Evolutionary conservation across 1,140 invertebrate species (phyloP), one percentile per base, ranked within the genome.

Genomic region (Euura saliciscinereae): DNA sequence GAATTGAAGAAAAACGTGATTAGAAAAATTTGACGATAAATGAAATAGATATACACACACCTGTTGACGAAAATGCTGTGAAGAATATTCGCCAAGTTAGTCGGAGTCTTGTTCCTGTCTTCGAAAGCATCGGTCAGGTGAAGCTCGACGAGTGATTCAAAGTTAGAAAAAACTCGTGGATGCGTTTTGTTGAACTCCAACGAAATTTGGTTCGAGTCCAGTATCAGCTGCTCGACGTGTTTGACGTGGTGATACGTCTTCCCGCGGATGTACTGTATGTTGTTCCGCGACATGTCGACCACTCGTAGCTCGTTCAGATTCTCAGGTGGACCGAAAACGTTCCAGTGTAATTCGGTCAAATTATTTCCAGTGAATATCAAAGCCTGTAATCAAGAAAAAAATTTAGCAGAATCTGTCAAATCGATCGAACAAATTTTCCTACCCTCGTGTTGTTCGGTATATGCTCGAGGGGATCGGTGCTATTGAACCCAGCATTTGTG

Each of bases 91-190:
- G 92, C 91, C 65, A 93, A 80, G 69, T 90, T 88, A 43, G 88
- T 89, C 44, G 90, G 90, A 4, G 89, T 89, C 59, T 91, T 91
- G 78, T 94, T 89, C 59, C 91, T 91, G 78, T 94, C 91, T 70
- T 91, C 91, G 80, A 96, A 96, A 2, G 94, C 93, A 78, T 94
- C 90, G 2, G 93, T 94, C 51, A 95, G 84, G 83, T 95, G 93
- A 2, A 95, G 84, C 76, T 93, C 92, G 70, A 90, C 80, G 3
- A 96, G 83, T 70, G 93, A 93, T 2, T 90, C 84, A 83, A 96
- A 95, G 84, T 95, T 95, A 2, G 93, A 94, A 79, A 96, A 94
- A 4, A 96, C 88, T 69, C 94, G 86, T 0, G 93, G 93, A 86
- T 95, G 94, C 73, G 91, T 91, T 2, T 87, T 85, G 66, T 87